Percentiles rank a stretch among this genome's conserved stretches.
Evolutionary conservation across 1,140 invertebrate species (phyloP).

Genomic region (Aradophagus sp.): DNA sequence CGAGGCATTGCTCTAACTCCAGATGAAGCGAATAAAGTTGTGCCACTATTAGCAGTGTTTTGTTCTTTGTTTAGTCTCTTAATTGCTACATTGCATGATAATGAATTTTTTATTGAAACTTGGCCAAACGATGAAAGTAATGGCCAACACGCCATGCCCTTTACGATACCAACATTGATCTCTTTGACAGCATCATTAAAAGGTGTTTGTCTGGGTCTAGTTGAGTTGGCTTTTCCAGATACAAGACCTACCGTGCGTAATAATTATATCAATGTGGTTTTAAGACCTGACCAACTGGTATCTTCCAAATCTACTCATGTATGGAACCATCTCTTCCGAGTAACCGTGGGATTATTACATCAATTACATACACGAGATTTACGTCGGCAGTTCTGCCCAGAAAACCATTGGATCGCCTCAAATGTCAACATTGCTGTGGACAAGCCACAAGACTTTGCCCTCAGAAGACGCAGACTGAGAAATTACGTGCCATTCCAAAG

Average conservation of each 20-base stretch:
- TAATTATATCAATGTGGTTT: constrained; percentile 71
- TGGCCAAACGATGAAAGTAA: constrained; percentile 37
- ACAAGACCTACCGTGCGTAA: constrained; percentile 77
- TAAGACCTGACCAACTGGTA: constrained; percentile 59
- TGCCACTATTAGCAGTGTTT: constrained; percentile 88
- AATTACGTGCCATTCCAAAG: constrained; percentile 80
- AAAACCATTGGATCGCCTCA: constrained; percentile 85
- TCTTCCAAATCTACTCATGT: constrained; percentile 73
- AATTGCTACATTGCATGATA: constrained; percentile 90
- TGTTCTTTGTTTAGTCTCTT: constrained; percentile 89
- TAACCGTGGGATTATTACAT: constrained; percentile 81
- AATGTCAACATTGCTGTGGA: constrained; percentile 81
- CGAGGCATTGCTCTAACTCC: constrained; percentile 79
- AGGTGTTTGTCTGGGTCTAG: constrained; percentile 89
- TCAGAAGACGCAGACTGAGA: constrained; percentile 75
- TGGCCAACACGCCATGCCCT: constrained; percentile 77
- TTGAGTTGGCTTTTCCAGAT: constrained; percentile 93
- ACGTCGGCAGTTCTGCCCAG: constrained; percentile 84
- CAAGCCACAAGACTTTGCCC: constrained; percentile 78
- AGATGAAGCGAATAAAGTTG: constrained; percentile 82
- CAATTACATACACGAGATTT: constrained; percentile 89
- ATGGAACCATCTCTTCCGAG: constrained; percentile 76
- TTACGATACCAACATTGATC: constrained; percentile 79
- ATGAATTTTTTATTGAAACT: constrained; percentile 82
- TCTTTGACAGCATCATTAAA: constrained; percentile 82